These are phyloP conservation scores for Phylloscopus collybita DNA, from an alignment of 2,797 vertebrate genomes.

Conservation along the genomic window DNA sequence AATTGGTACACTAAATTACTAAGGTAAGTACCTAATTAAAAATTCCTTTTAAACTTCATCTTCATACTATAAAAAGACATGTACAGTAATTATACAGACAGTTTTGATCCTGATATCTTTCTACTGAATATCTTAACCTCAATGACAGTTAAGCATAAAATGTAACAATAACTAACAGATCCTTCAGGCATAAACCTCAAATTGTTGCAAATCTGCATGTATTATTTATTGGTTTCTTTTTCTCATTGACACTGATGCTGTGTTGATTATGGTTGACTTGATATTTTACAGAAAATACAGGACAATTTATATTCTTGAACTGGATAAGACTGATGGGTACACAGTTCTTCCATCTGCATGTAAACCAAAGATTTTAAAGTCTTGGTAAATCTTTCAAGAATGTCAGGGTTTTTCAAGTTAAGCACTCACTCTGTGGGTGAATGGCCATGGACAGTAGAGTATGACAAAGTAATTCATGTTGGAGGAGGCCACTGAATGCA, in stretches of 20 bases:
- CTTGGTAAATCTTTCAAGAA: not conserved
- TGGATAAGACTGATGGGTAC: not conserved
- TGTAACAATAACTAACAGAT: not conserved
- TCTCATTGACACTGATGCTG: not conserved
- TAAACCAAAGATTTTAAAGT: not conserved
- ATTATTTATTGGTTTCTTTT: not conserved
- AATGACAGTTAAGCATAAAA: not conserved
- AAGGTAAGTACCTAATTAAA: not conserved
- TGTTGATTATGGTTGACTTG: not conserved
- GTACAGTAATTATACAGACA: not conserved
- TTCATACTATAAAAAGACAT: not conserved
- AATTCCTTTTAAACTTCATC: not conserved
- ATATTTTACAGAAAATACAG: not conserved
- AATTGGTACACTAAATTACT: not conserved
- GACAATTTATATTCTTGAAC: not conserved
- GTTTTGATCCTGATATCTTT: not conserved
- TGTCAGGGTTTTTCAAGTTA: not conserved
- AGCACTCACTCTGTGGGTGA: not conserved
- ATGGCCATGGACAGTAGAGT: no score
- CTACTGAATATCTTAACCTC: not conserved
- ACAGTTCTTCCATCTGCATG: not conserved
- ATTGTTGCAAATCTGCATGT: not conserved
- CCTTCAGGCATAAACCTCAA: not conserved
- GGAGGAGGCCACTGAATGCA: not conserved
- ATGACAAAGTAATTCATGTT: not conserved